A percentile compares a stretch with the other conserved stretches of the same genome.
Conservation (phyloP, 2,797 vertebrate species). For the Oophaga sylvatica region DNA sequence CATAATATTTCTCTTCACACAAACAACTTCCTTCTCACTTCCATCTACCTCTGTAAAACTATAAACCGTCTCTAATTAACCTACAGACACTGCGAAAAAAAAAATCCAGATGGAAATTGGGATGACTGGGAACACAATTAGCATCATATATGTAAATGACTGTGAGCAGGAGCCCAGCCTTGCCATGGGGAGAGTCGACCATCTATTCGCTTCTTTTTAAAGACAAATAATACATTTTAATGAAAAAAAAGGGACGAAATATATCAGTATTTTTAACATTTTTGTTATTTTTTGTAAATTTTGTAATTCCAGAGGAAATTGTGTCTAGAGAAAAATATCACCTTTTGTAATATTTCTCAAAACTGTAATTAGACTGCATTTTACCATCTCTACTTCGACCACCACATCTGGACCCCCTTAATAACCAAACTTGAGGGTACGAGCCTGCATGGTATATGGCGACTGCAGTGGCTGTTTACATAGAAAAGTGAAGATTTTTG, state of each 20-base stretch:
- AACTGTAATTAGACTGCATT: not conserved
- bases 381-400: too few relatives aligned
- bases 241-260: not conserved
- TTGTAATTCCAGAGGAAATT: not conserved
- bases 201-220: not conserved
- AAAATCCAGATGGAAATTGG: not conserved
- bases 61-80: conserved; percentile 45
- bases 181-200: not conserved
- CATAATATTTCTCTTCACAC: conserved; percentile 53
- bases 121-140: conserved; percentile 8
- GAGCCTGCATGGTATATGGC: too few relatives aligned
- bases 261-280: too few relatives aligned
- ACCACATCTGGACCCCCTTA: too few relatives aligned
- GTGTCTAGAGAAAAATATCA: not conserved
- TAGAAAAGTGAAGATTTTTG: too few relatives aligned
- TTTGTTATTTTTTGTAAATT: too few relatives aligned
- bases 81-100: conserved; percentile 36
- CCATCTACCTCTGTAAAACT: conserved; percentile 36
- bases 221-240: not conserved
- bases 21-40: conserved; percentile 44
- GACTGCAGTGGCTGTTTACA: too few relatives aligned
- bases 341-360: not conserved
- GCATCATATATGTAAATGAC: conserved; percentile 30
- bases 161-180: not conserved
- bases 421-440: too few relatives aligned